Conservation (phyloP, 2,113 vertebrate species). For the Rhabdornis inornatus region DNA sequence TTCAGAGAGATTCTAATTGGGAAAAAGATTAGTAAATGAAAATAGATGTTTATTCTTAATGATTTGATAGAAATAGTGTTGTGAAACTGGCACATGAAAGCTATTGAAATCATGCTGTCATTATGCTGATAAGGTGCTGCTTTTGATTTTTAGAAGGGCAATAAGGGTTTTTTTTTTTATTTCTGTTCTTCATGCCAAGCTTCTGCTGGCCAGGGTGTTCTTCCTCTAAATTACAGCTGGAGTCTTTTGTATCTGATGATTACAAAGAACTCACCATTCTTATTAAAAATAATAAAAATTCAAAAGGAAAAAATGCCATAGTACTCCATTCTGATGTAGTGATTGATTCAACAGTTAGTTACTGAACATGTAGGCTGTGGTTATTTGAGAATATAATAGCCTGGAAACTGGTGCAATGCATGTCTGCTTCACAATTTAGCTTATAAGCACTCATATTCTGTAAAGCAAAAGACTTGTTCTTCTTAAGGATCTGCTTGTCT, state of each 20-base stretch:
- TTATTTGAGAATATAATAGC: neutral
- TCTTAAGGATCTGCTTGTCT: neutral
- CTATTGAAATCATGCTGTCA: neutral
- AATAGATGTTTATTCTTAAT: constrained; percentile 37
- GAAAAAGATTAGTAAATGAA: constrained; percentile 45
- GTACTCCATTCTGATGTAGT: neutral
- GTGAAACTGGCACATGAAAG: constrained; percentile 18
- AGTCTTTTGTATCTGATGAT: constrained; percentile 25
- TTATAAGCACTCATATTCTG: neutral
- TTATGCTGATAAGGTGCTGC: constrained; percentile 51
- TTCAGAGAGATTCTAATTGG: constrained; percentile 37
- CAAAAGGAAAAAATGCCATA: neutral
- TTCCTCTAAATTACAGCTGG: constrained; percentile 11
- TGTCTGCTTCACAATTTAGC: neutral
- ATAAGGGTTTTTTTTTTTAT: neutral
- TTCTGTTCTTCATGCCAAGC: neutral
- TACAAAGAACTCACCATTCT: neutral
- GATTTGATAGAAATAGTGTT: neutral
- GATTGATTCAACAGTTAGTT: neutral
- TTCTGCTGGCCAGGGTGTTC: constrained; percentile 8
- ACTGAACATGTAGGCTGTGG: neutral
- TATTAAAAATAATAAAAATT: constrained; percentile 25
- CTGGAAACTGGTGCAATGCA: neutral
- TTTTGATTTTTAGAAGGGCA: constrained; percentile 29
- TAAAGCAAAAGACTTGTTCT: neutral